Conservation (phyloP, 2,113 vertebrate genomes). For the Miniopterus natalensis region DNA sequence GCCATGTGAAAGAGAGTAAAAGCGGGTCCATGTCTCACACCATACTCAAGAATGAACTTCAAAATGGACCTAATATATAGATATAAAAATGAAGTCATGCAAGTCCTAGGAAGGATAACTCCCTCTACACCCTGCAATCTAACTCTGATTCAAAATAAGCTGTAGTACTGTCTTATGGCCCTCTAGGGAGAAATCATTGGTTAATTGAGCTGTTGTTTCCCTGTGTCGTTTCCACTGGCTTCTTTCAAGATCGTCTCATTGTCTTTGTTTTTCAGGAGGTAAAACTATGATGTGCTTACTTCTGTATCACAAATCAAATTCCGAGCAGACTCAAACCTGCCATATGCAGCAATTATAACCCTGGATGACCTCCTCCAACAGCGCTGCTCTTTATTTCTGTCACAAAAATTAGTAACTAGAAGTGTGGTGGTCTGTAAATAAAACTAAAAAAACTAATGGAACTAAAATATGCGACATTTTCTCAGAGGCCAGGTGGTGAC, state of each 20-base stretch:
- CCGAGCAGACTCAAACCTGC: not conserved
- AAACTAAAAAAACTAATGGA: not conserved
- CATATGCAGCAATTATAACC: not conserved
- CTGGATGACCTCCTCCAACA: not conserved
- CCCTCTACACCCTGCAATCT: not conserved
- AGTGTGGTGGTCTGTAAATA: not conserved
- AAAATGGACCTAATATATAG: not conserved
- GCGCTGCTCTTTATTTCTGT: not conserved
- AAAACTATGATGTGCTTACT: not conserved
- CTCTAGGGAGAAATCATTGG: not conserved
- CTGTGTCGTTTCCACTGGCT: not conserved
- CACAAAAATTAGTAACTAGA: not conserved
- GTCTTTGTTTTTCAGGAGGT: not conserved
- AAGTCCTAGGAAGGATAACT: not conserved
- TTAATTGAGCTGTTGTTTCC: not conserved
- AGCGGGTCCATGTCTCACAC: not conserved
- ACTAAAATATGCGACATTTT: not conserved
- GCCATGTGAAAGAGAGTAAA: not conserved
- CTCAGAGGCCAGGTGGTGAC: not conserved
- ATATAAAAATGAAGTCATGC: not conserved
- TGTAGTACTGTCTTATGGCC: not conserved
- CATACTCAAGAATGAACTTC: not conserved
- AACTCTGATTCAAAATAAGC: not conserved
- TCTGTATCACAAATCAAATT: not conserved
- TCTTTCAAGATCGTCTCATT: not conserved